Percentiles rank a stretch among this genome's conserved stretches.
Evolutionary conservation across 2,888 invertebrate species (phyloP).

Genomic region (Ichneumon xanthorius): DNA sequence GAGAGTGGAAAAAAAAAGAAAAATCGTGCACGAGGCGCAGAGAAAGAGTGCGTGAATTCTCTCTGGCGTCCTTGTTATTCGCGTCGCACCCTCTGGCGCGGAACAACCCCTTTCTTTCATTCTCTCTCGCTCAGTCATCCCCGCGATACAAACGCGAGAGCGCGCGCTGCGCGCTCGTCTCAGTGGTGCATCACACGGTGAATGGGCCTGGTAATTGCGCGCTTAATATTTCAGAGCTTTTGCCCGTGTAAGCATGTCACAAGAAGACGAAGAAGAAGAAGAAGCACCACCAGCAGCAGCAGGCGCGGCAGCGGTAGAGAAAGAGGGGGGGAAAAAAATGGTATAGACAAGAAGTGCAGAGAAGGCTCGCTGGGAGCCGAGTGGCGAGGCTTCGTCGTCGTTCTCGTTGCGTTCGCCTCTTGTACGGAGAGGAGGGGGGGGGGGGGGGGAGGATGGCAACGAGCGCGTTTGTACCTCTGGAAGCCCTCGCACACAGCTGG

Average conservation of each 20-base stretch:
- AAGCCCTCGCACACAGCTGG: slow-evolving; percentile 42
- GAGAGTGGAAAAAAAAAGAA: slow-evolving; percentile 56
- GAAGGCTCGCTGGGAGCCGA: slow-evolving; percentile 39
- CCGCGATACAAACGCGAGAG: slow-evolving; percentile 57
- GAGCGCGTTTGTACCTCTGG: slow-evolving; percentile 57
- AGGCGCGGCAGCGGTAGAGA: slow-evolving; percentile 9
- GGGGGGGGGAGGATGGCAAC: slow-evolving; percentile 23
- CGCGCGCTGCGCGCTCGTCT: slow-evolving; percentile 69
- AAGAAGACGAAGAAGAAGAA: slow-evolving; percentile 66
- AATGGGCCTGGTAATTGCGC: slow-evolving; percentile 84
- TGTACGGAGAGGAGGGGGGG: background rate
- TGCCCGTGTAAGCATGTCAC: slow-evolving; percentile 81
- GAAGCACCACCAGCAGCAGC: background rate
- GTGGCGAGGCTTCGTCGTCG: slow-evolving; percentile 40
- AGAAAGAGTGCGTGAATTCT: slow-evolving; percentile 72
- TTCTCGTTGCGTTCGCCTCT: slow-evolving; percentile 59
- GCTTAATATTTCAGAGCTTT: slow-evolving; percentile 84
- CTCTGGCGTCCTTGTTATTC: slow-evolving; percentile 36
- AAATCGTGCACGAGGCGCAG: slow-evolving; percentile 33
- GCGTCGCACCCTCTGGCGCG: slow-evolving; percentile 52
- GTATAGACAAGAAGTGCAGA: slow-evolving; percentile 47
- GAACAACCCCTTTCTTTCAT: slow-evolving; percentile 66
- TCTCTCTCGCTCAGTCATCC: slow-evolving; percentile 50
- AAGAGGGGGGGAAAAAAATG: slow-evolving; percentile 56
- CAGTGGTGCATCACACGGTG: slow-evolving; percentile 82